Base-by-base conservation (phyloP, 2,888 invertebrate genomes). In the Tetropium fuscum region DNA sequence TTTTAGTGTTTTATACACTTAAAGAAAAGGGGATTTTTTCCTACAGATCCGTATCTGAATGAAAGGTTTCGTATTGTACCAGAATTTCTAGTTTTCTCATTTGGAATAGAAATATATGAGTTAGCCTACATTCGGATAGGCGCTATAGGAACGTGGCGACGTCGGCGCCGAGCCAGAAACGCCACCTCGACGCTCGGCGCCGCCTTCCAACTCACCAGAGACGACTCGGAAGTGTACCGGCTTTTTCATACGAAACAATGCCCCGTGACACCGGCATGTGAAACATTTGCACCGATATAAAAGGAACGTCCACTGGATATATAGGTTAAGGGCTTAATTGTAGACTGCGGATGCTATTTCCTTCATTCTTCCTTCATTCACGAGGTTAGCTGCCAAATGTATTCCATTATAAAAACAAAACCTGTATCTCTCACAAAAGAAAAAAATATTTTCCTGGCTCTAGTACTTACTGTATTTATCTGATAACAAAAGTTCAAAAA, bases 31-130 rank as follows among this genome's bases (percentile, higher is more conserved):
- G 63, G 43, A 57, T 27, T 66, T 67, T 72, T 70, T 65, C 60
- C 53, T 64, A 59, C 66, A 67, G 70, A 69, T 71, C 63, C 62
- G 60, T 69, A 70, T 72, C 71, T 61, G 66, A 63, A 40, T 40
- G 27, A 11, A 66, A 70, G 67, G 68, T 68, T 68, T 69, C 63
- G 68, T 70, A 68, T 70, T 70, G 71, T 71, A 70, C 67, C 67
- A 68, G 66, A 64, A 66, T 66, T 68, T 68, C 44, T 18, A 67
- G 59, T 64, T 62, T 66, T 62, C 62, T 63, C 68, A 71, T 67
- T 71, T 66, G 60, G 72, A 68, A 72, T 69, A 71, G 68, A 74
- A 69, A 71, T 72, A 66, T 71, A 68, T 63, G 68, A 63, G 64
- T 69, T 66, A 65, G 70, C 67, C 70, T 70, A 70, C 66, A 68